Base-by-base conservation (phyloP, 2,888 invertebrate genomes). In the Cerceris ruficornis region DNA sequence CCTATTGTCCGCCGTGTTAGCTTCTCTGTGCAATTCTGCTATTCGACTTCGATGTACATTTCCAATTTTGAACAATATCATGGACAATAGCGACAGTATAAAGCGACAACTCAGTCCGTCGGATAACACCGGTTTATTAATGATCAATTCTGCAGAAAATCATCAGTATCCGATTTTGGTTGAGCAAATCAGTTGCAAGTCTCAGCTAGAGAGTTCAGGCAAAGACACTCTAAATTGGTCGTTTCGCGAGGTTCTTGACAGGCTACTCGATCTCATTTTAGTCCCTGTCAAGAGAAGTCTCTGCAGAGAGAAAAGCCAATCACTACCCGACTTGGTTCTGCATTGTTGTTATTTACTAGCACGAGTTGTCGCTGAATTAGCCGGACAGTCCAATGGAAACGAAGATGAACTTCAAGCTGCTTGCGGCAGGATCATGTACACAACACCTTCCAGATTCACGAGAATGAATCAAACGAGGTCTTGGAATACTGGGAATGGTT, bases 401-500 rank as follows among this genome's bases (percentile, higher is more conserved):
- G 96, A 96, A 94, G 94, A 96, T 90, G 96, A 97, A 87, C 93
- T 96, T 54, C 94, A 95, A 85, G 95, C 96, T 46, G 94, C 95
- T 0, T 95, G 94, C 84, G 95, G 96, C n/a, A 94, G 97, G 60
- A 96, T 97, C 50, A 93, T 98, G 84, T 95, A 97, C 81, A 95
- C 96, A 58, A 98, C 98, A 0, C 97, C 98, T 0, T 96, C 97
- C 49, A 94, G 99, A 41, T 99, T 99, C 92, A 96, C 97, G 55
- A 95, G 98, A 61, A 96, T 97, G 58, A 98, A 98, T 91, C 96
- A 96, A 84, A 96, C 96, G 62, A 95, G 98, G 58, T 97, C 97
- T 0, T 99, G 99, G 99, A 98, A 99, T 92, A 98, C 98, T 0
- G 98, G 98, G 5, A 98, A 98, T 91, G 98, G 98, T 43, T 98